Base-by-base conservation (phyloP, 2,888 invertebrate species). In the Isoperla grammatica region DNA sequence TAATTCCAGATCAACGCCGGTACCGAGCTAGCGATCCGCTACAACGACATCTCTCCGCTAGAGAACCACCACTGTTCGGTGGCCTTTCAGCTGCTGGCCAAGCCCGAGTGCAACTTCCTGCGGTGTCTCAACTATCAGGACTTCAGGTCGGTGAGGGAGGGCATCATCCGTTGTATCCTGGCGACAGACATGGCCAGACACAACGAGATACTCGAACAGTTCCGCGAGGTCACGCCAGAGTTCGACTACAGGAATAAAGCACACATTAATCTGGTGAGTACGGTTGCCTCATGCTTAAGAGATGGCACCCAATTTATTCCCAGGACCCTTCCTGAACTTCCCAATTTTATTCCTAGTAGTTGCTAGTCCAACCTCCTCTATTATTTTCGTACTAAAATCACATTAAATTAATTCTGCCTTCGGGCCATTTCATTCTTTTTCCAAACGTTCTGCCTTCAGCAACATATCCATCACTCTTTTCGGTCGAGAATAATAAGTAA, bases 21-120 rank as follows among this genome's bases (percentile, higher is more conserved):
- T 69, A 90, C 90, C 45, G 90, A 90, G 72, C 75, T 90, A 70
- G 90, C 90, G 29, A 79, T 90, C 65, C 82, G 90, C 62, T 90
- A 90, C 76, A 90, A 90, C 75, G 90, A 90, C 77, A 89, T 90
- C 70, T 90, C 89, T 56, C 90, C 90, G 2, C 75, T 90, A 71
- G 90, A 90, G 75, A 90, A 90, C 74, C 90, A 90, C 73, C 90
- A 90, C 72, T 90, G 90, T 74, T 89, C 89, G 64, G 87, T 90
- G 67, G 87, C 90, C 48, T 90, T 90, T 74, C 83, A 88, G 63
- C 82, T 90, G 66, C 78, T 90, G 67, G 87, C 87, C 71, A 83
- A 87, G 70, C 85, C 87, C 58, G 87, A 88, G 70, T 87, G 87
- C 74, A 90, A 90, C 74, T 87, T 90, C 67, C 85, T 90, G 71